A percentile compares a stretch with the other conserved stretches of the same genome.
Conservation (phyloP, 2,888 invertebrate species). For the Argyra leucocephala region DNA sequence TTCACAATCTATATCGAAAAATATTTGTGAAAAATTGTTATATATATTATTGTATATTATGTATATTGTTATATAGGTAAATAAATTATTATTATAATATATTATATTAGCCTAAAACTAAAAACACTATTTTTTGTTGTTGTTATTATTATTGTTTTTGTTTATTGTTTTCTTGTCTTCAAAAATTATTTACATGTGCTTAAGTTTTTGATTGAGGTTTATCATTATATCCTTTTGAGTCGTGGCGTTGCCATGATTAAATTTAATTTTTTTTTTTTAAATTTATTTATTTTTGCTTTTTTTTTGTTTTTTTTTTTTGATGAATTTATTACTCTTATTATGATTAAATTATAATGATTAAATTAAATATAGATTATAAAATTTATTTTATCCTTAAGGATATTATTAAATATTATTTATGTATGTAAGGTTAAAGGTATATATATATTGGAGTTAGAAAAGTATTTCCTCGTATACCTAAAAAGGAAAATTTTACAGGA, state of each 20-base stretch:
- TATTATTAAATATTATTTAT: background rate
- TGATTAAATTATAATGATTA: background rate
- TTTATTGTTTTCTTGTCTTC: too few species aligned
- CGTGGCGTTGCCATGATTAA: constrained; percentile 1
- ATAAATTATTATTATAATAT: too few species aligned
- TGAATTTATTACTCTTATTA: constrained; percentile 3
- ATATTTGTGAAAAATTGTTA: too few species aligned
- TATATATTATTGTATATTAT: too few species aligned
- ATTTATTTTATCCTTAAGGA: background rate
- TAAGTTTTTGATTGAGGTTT: background rate
- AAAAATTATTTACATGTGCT: background rate
- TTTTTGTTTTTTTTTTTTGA: background rate
- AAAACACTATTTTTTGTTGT: background rate
- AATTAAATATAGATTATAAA: background rate
- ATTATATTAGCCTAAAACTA: background rate
- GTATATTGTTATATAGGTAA: too few species aligned
- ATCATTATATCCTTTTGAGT: background rate
- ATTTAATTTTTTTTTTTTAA: background rate
- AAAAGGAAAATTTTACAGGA: too few species aligned
- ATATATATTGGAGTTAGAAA: too few species aligned
- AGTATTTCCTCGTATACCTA: too few species aligned
- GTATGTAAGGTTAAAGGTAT: too few species aligned
- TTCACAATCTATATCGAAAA: background rate
- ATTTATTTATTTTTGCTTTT: background rate
- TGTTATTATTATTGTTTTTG: too few species aligned